Evolutionary conservation across 2,797 vertebrate species (phyloP), one percentile per base, ranked within the genome.

Genomic region (Fundulus diaphanus): DNA sequence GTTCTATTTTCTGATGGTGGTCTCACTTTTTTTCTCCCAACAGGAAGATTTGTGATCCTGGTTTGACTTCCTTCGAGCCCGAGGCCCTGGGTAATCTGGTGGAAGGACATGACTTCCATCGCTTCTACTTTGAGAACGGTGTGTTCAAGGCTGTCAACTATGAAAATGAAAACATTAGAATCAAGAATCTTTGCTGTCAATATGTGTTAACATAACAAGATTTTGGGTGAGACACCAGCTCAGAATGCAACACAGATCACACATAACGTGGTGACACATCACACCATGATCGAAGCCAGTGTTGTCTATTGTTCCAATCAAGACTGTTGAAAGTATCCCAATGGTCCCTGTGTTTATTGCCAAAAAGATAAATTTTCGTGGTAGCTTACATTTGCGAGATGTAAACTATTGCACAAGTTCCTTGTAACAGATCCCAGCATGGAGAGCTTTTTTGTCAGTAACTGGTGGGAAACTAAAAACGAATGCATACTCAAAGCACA

Each of bases 71-170:
- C 1, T 99, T 99, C 86, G 97, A 98, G 87, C 98, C 98, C 0
- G 97, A 99, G 92, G 98, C 98, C 2, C 89, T 99, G 90, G 97
- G 97, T 56, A 99, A 99, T 92, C 92, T 99, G 81, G 98, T 99
- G 40, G 98, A 99, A 93, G 98, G 98, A 54, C 98, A 98, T 84
- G 97, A 99, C 89, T 99, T 99, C 88, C 97, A 99, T 85, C 96
- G 97, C 88, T 99, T 99, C 94, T 99, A 99, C 90, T 99, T 99
- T 22, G 97, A 99, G 86, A 99, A 99, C 79, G 93, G 98, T 98
- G 93, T 80, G 85, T 83, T 75, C 20, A 68, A 68, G 48, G 68
- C 7, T 4, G 16, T 49, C 33, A 42, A 20, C 24, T 9, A 54
- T 70, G 12, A 65, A 13, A 3, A 37, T 5, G 3, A 44, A 33